A percentile compares a stretch with the other conserved stretches of the same genome.
Evolutionary conservation across 2,113 vertebrate species (phyloP).

Genomic region (Hemiprocne comata): DNA sequence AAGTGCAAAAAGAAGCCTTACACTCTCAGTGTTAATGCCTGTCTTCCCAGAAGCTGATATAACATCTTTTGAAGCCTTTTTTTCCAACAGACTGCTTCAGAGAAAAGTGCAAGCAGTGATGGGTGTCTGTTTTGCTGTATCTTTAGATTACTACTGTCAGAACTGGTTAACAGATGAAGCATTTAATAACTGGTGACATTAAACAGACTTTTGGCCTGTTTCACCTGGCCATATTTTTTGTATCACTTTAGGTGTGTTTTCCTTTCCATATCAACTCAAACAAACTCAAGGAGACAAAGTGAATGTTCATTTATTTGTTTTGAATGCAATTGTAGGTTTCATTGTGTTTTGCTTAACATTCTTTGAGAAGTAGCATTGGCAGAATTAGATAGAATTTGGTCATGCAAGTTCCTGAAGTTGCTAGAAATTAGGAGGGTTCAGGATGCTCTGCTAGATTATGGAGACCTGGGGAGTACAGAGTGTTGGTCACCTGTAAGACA

Average conservation of each 20-base stretch:
- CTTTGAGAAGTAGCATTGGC: neutral
- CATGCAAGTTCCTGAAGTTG: neutral
- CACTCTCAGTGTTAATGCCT: neutral
- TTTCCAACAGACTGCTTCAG: neutral
- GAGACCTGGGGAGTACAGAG: neutral
- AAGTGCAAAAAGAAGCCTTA: constrained; percentile 4
- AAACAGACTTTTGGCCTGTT: neutral
- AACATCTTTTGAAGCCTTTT: neutral
- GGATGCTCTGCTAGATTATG: neutral
- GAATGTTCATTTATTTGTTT: neutral
- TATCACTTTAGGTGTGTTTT: neutral
- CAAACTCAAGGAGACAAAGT: neutral
- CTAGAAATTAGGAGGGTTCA: neutral
- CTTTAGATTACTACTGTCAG: constrained; percentile 4
- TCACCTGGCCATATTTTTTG: constrained; percentile 7
- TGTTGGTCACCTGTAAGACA: neutral
- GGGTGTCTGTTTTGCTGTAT: neutral
- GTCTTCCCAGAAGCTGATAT: neutral
- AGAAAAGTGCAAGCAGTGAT: neutral
- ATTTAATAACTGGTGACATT: neutral
- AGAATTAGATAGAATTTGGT: neutral
- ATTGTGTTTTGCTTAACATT: fast-evolving
- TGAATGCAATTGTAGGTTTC: neutral
- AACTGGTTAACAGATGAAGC: neutral
- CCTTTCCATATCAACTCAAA: neutral